A percentile compares a stretch with the other conserved stretches of the same genome.
These are phyloP conservation scores for Nothobranchius furzeri DNA, from an alignment of 2,113 vertebrate species.

Conservation along the genomic window DNA sequence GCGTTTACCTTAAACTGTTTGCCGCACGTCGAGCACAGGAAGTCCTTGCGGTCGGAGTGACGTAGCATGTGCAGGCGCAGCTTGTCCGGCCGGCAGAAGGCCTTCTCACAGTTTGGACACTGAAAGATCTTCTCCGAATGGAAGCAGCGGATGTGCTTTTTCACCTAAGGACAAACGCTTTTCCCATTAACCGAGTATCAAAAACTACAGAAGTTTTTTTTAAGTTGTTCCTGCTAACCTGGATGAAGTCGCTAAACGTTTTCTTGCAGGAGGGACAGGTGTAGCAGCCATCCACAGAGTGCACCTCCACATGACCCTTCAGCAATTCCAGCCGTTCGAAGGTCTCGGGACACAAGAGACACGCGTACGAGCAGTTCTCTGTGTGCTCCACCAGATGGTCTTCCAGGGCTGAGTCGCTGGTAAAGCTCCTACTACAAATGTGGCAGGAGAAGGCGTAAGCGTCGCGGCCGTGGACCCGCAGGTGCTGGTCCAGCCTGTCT, in stretches of 20 bases:
- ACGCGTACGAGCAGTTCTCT: conserved; percentile 93
- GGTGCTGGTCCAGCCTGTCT: conserved; percentile 94
- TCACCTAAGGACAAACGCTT: conserved; percentile 80
- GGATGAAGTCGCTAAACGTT: conserved; percentile 93
- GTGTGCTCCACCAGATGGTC: conserved; percentile 93
- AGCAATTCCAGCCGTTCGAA: conserved; percentile 93
- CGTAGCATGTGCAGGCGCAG: conserved; percentile 95
- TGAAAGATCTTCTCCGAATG: conserved; percentile 98
- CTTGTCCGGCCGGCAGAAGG: conserved; percentile 96
- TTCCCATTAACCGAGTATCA: no score
- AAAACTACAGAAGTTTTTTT: neutral
- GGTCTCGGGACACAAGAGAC: conserved; percentile 90
- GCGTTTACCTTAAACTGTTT: conserved; percentile 94
- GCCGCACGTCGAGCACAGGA: conserved; percentile 96
- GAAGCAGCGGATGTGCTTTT: conserved; percentile 97
- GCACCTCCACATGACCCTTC: conserved; percentile 91
- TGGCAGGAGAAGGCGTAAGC: conserved; percentile 91
- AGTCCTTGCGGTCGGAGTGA: conserved; percentile 96
- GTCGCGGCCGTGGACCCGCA: conserved; percentile 91
- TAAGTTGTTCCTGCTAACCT: conserved; percentile 76
- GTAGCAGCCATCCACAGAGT: conserved; percentile 88
- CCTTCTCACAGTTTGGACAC: conserved; percentile 94
- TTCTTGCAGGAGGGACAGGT: conserved; percentile 97
- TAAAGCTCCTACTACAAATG: conserved; percentile 93
- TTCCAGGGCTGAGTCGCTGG: conserved; percentile 86